A percentile compares a stretch with the other conserved stretches of the same genome.
These are phyloP conservation scores for Gyrodactylus bullatarudis DNA, from an alignment of 1,140 invertebrate genomes.

Conservation along the genomic window DNA sequence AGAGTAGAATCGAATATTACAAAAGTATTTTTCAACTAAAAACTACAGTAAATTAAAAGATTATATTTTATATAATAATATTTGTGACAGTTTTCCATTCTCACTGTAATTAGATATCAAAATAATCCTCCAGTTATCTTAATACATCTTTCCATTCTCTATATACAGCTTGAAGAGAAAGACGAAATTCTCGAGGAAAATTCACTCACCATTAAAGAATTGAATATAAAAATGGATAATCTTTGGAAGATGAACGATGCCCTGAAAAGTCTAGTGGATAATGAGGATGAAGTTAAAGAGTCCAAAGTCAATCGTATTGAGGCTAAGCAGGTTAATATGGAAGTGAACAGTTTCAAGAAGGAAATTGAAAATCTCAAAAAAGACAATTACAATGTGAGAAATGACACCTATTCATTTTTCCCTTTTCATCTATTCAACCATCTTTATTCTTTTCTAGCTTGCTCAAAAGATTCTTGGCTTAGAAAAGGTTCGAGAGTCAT, in stretches of 20 bases:
- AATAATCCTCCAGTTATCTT: background rate
- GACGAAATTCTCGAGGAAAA: slow-evolving; percentile 3
- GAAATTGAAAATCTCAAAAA: background rate
- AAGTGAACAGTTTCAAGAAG: background rate
- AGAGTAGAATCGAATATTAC: too few species aligned
- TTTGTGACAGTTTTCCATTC: too few species aligned
- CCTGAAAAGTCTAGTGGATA: background rate
- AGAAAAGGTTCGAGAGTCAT: background rate
- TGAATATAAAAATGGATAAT: background rate
- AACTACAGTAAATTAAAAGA: too few species aligned
- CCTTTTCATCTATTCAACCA: background rate
- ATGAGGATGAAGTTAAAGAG: background rate
- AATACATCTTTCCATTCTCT: background rate
- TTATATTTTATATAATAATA: too few species aligned
- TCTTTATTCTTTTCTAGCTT: background rate
- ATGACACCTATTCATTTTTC: background rate
- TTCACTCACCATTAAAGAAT: background rate
- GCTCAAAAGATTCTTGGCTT: background rate
- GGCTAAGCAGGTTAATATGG: background rate
- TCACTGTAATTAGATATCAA: background rate
- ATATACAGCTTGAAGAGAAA: slow-evolving; percentile 1
- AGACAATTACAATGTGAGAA: background rate
- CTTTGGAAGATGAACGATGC: slow-evolving; percentile 6
- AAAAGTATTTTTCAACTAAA: too few species aligned
- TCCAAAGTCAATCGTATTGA: background rate